Evolutionary conservation across 2,888 invertebrate genomes (phyloP), one percentile per base, ranked within the genome.

Genomic region (Polymixis lichenea): DNA sequence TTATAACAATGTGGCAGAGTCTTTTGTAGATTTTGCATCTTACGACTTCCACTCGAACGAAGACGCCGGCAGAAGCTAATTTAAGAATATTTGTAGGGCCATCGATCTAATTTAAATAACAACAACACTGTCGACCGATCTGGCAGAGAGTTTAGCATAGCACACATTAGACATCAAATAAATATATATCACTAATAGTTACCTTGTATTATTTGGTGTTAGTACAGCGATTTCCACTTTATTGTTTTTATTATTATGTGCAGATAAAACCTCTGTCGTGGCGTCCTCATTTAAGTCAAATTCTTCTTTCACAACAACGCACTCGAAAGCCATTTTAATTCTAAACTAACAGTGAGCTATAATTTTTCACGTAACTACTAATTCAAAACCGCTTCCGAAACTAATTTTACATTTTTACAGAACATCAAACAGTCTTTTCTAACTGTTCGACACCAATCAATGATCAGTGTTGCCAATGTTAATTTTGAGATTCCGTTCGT

Each of bases 251-350:
- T 46, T 38, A 7, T 11, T 32, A 56, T 46, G 32, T 19, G n/a
- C 19, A 7, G 25, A 0, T 1, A 49, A 9, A 22, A n/a, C 46
- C 17, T 58, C 82, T 19, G 60, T 73, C 25, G 74, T 72, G 0
- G 11, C 43, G 6, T 69, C 71, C 28, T 67, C 75, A n/a, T 61
- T 53, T 32, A 74, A 6, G 0, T 78, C 75, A n/a, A 82, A 78
- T 67, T 87, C 86, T 75, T 66, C 46, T 75, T 87, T 87, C 55
- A 87, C 77, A 55, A 55, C 56, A 58, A 81, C 77, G 28, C 43
- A 65, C 25, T 82, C 77, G 51, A 77, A 73, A 56, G 85, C 77
- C 83, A 83, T 83, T 64, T 51, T 82, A 28, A 17, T 28, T 51
- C 4, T 11, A 49, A 51, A 19, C 43, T 46, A 11, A 5, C 5